These are phyloP conservation scores for Anthrax anthrax DNA, from an alignment of 2,888 invertebrate genomes.

Conservation along the genomic window DNA sequence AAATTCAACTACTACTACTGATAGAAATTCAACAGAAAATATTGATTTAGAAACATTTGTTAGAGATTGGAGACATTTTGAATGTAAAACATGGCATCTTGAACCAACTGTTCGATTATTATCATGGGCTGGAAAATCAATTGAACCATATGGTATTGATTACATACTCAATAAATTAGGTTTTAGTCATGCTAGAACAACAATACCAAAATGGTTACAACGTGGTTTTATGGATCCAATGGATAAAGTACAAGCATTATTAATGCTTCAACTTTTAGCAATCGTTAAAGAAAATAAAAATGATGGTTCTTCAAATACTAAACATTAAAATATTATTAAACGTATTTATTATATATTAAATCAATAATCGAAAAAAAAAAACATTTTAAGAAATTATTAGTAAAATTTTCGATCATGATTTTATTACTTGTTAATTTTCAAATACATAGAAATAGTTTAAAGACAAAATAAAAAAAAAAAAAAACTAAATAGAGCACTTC, in stretches of 20 bases:
- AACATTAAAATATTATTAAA: no score
- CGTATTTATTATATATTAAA: no score
- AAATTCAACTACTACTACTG: not conserved
- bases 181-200: conserved; percentile 92
- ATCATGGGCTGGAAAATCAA: conserved; percentile 89
- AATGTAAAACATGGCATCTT: conserved; percentile 91
- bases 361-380: no score
- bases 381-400: no score
- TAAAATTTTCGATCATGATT: no score
- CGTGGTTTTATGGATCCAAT: conserved; percentile 95
- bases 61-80: conserved; percentile 80
- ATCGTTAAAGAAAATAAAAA: conserved; percentile 40
- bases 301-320: conserved; percentile 12
- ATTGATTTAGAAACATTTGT: conserved; percentile 48
- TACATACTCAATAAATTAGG: conserved; percentile 95
- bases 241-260: conserved; percentile 76
- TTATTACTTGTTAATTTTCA: no score
- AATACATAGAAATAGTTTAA: no score
- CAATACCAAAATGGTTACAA: conserved; percentile 99
- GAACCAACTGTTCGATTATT: conserved; percentile 80
- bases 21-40: conserved; percentile 5
- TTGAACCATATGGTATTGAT: conserved; percentile 97
- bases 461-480: no score
- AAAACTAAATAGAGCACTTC: no score
- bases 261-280: conserved; percentile 55